These are phyloP conservation scores for Astyanax mexicanus DNA, from an alignment of 2,797 vertebrate species.

Conservation along the genomic window DNA sequence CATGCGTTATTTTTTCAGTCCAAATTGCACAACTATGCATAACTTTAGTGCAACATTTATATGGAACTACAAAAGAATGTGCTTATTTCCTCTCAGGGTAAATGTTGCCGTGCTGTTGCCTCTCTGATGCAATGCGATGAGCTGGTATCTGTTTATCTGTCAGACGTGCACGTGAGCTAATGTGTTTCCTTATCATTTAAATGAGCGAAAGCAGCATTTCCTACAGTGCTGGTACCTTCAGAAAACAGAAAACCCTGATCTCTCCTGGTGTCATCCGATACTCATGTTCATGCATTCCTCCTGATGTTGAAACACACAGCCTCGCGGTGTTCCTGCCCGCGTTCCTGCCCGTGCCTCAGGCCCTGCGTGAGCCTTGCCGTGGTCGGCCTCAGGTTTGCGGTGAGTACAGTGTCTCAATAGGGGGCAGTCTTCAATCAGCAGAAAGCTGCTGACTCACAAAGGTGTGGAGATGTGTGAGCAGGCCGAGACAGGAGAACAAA, in stretches of 20 bases:
- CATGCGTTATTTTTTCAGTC: too few species aligned
- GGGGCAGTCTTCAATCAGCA: conserved; percentile 46
- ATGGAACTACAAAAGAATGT: too few species aligned
- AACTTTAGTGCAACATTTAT: too few species aligned
- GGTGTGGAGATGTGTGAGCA: conserved; percentile 7
- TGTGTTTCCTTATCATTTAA: background rate
- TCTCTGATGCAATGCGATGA: too few species aligned
- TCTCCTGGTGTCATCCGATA: background rate
- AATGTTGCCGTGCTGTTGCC: too few species aligned
- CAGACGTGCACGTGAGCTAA: background rate
- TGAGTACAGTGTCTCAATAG: conserved; percentile 27
- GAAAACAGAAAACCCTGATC: too few species aligned
- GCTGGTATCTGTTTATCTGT: background rate
- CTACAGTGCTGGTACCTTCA: background rate
- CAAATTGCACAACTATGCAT: too few species aligned
- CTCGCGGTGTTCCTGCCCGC: background rate
- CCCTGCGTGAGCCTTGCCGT: background rate
- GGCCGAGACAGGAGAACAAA: conserved; percentile 24
- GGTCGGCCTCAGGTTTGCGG: background rate
- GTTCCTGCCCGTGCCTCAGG: background rate
- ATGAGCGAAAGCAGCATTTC: background rate
- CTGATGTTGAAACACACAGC: conserved; percentile 10
- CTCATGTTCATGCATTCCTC: background rate
- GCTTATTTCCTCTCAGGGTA: too few species aligned
- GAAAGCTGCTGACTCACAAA: conserved; percentile 33